Evolutionary conservation across 2,888 invertebrate species (phyloP), one percentile per base, ranked within the genome.

Genomic region (Nephrotoma guestfalica): DNA sequence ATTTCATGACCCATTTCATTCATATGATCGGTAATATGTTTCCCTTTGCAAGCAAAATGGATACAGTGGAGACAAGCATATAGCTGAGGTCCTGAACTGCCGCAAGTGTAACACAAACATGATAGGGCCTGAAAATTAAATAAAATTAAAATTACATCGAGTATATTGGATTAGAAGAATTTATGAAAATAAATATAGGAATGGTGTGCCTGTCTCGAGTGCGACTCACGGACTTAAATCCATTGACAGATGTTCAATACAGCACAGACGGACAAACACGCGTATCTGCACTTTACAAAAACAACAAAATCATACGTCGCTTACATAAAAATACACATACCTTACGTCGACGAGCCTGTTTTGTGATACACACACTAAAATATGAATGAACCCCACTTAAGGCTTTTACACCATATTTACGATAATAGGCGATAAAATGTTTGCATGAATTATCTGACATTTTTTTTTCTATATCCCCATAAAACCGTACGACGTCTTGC

Each of bases 51-150:
- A 86, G 97, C 98, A 91, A 99, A 98, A 92, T 94, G 98, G 89
- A 98, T 96, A 92, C 99, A 99, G 89, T 97, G 96, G 87, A 97
- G 93, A 89, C 97, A 97, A 41, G 96, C 95, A 90, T 96, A 96
- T 89, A 97, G 93, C 87, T 96, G 94, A n/a, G 96, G 94, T 40
- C 96, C 95, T 87, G 95, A 93, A 88, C 94, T 94, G 89, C 95
- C 94, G 91, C 98, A 98, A 43, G 94, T 94, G 89, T 97, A 96
- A 92, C 98, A 98, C 88, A 95, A 93, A 91, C 96, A 95, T 91
- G 95, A 94, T 89, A 95, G 93, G 51, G 96, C 95, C 96, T 96
- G 91, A 11, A 92, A 92, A 88, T 89, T 30, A 30, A 30, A 30
- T 30, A 30, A 30, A 0, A 30, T 30, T 30, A 30, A 30, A 30